Percentiles rank a stretch among this genome's conserved stretches.
phyloP scores from a whole-genome alignment of 1,140 invertebrate species.

The Hetaerina americana region DNA sequence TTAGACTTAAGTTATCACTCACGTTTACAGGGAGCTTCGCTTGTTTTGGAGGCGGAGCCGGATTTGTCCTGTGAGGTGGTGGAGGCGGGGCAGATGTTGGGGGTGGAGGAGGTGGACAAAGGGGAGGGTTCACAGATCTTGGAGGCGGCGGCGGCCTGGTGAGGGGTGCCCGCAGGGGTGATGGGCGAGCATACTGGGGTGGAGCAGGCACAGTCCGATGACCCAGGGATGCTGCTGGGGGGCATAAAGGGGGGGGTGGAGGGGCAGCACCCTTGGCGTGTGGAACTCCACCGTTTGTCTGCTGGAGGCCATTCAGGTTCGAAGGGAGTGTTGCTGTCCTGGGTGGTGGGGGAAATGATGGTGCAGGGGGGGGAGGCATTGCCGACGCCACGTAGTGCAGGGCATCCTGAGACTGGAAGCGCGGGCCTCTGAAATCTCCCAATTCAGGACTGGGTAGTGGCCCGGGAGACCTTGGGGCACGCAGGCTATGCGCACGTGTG shows the following conservation, averaged over 20 bases:
- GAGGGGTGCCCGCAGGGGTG: constrained; percentile 23
- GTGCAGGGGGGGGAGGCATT: neutral
- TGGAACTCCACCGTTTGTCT: neutral
- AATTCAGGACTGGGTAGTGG: constrained; percentile 19
- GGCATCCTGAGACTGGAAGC: constrained; percentile 34
- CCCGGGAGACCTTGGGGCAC: constrained; percentile 34
- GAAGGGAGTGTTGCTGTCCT: constrained; percentile 13
- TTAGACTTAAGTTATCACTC: too few relatives aligned
- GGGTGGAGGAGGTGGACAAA: constrained; percentile 23
- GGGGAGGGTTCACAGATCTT: constrained; percentile 23
- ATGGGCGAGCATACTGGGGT: constrained; percentile 10
- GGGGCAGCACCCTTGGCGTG: constrained; percentile 17
- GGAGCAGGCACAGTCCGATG: constrained; percentile 19
- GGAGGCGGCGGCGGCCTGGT: constrained; percentile 32
- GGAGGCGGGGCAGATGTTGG: constrained; percentile 24
- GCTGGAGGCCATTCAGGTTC: constrained; percentile 10
- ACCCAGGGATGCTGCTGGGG: constrained; percentile 8
- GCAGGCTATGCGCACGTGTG: constrained; percentile 39
- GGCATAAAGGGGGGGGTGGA: constrained; percentile 16
- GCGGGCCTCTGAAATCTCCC: constrained; percentile 11
- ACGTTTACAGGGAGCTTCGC: neutral
- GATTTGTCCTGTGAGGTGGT: constrained; percentile 15
- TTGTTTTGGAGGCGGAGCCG: constrained; percentile 7
- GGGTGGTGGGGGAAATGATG: constrained; percentile 12
- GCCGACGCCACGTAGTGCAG: constrained; percentile 20